phyloP scores from a whole-genome alignment of 2,888 invertebrate species.

The Eremobia ochroleuca region DNA sequence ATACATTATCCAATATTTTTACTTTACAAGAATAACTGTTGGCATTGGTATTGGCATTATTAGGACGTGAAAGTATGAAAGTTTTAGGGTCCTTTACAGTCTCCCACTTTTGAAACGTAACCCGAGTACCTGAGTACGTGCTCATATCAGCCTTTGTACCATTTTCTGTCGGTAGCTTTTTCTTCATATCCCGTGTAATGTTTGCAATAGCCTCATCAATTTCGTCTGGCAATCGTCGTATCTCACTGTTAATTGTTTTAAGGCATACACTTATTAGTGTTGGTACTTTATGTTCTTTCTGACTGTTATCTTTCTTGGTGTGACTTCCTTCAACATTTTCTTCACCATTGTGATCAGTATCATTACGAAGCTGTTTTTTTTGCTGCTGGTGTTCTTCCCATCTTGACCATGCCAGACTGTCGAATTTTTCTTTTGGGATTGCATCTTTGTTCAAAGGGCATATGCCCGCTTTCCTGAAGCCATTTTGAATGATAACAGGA shows the following conservation, averaged over 20 bases:
- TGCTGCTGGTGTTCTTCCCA: conserved; percentile 11
- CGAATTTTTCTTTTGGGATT: conserved; percentile 5
- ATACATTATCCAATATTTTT: too few species aligned
- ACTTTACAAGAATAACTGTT: too few species aligned
- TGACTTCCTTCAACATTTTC: conserved; percentile 20
- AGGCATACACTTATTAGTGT: conserved; percentile 20
- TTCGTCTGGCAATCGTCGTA: conserved; percentile 35
- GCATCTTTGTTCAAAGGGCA: neutral
- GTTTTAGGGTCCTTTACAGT: conserved; percentile 40
- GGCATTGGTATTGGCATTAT: too few species aligned
- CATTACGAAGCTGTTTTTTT: neutral
- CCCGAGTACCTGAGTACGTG: too few species aligned
- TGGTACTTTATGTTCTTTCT: conserved; percentile 21
- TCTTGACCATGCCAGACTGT: neutral
- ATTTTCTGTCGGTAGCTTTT: conserved; percentile 25
- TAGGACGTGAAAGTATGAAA: conserved; percentile 4
- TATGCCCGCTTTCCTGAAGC: too few species aligned
- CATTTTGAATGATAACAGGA: too few species aligned
- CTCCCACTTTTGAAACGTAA: conserved; percentile 32
- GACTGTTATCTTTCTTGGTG: conserved; percentile 21
- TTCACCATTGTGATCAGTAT: conserved; percentile 16
- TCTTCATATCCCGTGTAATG: conserved; percentile 40
- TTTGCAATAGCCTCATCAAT: conserved; percentile 47
- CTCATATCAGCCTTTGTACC: too few species aligned
- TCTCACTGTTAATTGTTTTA: conserved; percentile 39